phyloP scores from a whole-genome alignment of 2,797 vertebrate species.

The Petrocephalus schoutedeni region DNA sequence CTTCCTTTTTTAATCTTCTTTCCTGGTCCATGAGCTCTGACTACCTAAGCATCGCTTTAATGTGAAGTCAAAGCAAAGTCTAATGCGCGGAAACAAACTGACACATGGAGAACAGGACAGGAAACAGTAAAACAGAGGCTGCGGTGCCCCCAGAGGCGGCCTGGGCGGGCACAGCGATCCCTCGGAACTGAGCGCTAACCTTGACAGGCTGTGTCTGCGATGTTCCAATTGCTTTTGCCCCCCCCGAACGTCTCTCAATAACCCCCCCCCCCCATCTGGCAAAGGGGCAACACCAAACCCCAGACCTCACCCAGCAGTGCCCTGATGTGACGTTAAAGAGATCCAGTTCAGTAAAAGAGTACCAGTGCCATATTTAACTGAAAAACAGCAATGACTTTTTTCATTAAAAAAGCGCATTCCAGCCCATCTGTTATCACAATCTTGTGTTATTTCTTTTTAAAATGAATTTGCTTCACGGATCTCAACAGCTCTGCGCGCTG shows the following conservation, averaged over 20 bases:
- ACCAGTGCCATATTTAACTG: background rate
- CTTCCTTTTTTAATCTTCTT: background rate
- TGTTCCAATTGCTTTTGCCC: background rate
- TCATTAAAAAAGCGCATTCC: background rate
- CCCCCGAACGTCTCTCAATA: background rate
- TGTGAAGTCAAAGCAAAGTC: background rate
- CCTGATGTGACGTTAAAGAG: background rate
- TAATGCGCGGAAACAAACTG: constrained; percentile 2
- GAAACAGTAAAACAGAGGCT: background rate
- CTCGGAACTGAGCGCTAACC: background rate
- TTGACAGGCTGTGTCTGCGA: background rate
- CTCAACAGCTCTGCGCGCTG: background rate
- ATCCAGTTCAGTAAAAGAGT: background rate
- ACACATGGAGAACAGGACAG: background rate
- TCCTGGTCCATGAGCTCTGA: background rate
- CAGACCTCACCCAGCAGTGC: background rate
- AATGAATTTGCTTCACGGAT: background rate
- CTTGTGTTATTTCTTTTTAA: constrained; percentile 4
- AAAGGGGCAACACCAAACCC: background rate
- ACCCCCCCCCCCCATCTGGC: background rate
- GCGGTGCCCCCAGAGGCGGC: background rate
- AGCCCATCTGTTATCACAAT: constrained; percentile 9
- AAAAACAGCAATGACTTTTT: background rate
- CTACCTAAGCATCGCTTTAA: background rate
- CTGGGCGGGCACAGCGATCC: background rate